Conservation (phyloP, 92 coral and sea anemone species). For the Bergia puertoricense region DNA sequence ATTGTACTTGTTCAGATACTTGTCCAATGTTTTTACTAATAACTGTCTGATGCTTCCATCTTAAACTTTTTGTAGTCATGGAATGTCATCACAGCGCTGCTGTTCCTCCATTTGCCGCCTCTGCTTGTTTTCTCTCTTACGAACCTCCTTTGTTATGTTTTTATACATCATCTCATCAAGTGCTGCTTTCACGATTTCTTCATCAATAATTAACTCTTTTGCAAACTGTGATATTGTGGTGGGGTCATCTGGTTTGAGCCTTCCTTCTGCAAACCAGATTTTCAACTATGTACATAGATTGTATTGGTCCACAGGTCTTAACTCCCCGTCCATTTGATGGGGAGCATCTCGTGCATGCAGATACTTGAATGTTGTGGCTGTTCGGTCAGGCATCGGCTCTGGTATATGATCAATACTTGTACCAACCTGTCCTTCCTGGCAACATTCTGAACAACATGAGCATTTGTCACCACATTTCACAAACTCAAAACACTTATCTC, state of each 20-base stretch:
- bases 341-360: conserved; percentile 34
- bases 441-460: conserved; percentile 24
- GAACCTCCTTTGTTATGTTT: neutral
- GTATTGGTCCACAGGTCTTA: conserved; percentile 40
- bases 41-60: conserved; percentile 31
- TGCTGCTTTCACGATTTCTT: conserved; percentile 33
- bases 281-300: conserved; percentile 38
- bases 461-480: conserved; percentile 4
- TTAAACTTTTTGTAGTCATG: conserved; percentile 40
- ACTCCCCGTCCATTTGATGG: conserved; percentile 26
- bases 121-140: conserved; percentile 30
- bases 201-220: conserved; percentile 23
- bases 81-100: conserved; percentile 43
- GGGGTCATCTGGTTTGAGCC: conserved; percentile 6
- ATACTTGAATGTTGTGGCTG: neutral
- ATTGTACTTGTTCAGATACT: conserved; percentile 39
- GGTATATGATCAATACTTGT: neutral
- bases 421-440: conserved; percentile 6
- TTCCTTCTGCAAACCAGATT: neutral
- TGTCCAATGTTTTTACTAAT: conserved; percentile 30
- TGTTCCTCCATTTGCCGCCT: conserved; percentile 27
- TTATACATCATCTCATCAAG: conserved; percentile 40
- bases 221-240: conserved; percentile 25
- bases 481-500: conserved; percentile 41
- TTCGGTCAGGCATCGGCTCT: conserved; percentile 33